Evolutionary conservation across 30 jellyfish, hydroid and myxozoan species (phyloP), one percentile per base, ranked within the genome.

Genomic region (Aurelia coerulea): DNA sequence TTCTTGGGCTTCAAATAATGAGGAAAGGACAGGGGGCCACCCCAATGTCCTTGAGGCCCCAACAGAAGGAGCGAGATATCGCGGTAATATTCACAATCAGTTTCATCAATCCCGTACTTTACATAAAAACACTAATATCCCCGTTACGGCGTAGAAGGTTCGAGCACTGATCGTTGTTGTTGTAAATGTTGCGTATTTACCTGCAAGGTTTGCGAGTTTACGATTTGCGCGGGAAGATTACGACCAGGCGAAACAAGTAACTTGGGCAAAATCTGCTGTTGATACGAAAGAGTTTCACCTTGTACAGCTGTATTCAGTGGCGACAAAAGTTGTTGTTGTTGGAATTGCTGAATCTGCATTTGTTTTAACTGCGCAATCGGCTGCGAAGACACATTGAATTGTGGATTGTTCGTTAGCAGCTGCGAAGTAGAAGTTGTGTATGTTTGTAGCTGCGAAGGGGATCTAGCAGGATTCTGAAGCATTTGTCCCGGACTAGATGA

Each of bases 261-360:
- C 63, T 71, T 83, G 50, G 92, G 92, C 71, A 83, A 34, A 68
- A 83, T 83, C 78, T 83, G 92, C 73, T 83, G 92, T 65, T 83
- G 92, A 59, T 83, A 83, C 65, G 82, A 56, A 49, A 83, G 78
- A 41, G 56, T 23, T 53, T 83, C 92, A 35, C 80, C 92, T 70
- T 81, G 90, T 53, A 81, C 69, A 35, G 81, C 78, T 15, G 92
- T 70, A 67, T 83, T 83, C 80, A 83, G 81, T 72, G 92, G 92
- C 2, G 92, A 83, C 51, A 83, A 70, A 19, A 83, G 74, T 39
- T 75, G 88, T 59, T 85, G 94, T 74, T 73, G 94, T 31, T 85
- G 94, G 49, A 13, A 74, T 33, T 85, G 96, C 29, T 73, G 88
- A 29, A 32, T 62, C 49, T 85, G 96, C 84, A 62, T 50, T 67